Percentiles rank a stretch among this genome's conserved stretches.
phyloP scores from a whole-genome alignment of 2,888 invertebrate genomes.

The Caenorhabditis wallacei region DNA sequence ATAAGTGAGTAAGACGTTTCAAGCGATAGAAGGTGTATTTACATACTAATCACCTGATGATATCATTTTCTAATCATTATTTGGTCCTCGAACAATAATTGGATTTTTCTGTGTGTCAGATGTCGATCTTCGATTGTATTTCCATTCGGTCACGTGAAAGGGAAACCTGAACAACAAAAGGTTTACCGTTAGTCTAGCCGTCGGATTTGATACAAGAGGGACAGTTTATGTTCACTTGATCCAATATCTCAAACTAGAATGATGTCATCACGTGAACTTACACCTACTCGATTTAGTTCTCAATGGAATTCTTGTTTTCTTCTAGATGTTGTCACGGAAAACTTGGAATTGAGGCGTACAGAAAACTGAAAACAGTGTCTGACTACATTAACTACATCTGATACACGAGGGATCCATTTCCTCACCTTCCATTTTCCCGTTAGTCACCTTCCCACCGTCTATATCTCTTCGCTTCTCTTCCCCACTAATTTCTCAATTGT shows the following conservation, averaged over 20 bases:
- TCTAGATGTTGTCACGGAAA: conserved; percentile 20
- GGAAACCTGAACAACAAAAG: conserved; percentile 28
- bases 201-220: conserved; percentile 26
- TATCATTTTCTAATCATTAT: conserved; percentile 35
- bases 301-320: conserved; percentile 31
- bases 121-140: conserved; percentile 37
- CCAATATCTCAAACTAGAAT: conserved; percentile 17
- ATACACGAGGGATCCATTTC: background rate
- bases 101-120: conserved; percentile 26
- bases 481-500: conserved; percentile 23
- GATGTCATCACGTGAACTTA: conserved; percentile 38
- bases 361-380: conserved; percentile 25
- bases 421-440: conserved; percentile 5
- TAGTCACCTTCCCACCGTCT: conserved; percentile 41
- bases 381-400: conserved; percentile 46
- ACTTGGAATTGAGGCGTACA: conserved; percentile 5
- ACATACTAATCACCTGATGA: conserved; percentile 54
- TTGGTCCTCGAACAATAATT: conserved; percentile 39
- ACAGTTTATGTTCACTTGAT: conserved; percentile 13
- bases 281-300: conserved; percentile 16
- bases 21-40: conserved; percentile 37
- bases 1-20: conserved; percentile 32
- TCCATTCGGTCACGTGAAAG: conserved; percentile 40
- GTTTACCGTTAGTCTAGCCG: conserved; percentile 37
- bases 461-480: conserved; percentile 21